These are phyloP conservation scores for Myanophis thanlyinensis DNA, from an alignment of 2,113 vertebrate species.

Conservation along the genomic window DNA sequence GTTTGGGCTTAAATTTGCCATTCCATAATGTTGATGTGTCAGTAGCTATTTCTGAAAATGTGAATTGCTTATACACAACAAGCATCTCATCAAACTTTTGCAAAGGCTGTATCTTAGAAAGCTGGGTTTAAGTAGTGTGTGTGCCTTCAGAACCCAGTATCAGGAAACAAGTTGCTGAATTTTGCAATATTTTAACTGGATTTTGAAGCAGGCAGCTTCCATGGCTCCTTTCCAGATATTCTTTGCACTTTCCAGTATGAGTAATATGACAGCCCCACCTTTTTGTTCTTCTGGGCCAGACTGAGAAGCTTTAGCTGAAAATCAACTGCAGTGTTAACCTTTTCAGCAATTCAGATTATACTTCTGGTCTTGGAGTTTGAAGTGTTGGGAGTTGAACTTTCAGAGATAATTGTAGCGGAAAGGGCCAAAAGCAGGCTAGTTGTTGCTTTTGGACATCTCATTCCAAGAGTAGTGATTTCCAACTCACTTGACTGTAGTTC, in stretches of 20 bases:
- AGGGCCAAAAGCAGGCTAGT: not conserved
- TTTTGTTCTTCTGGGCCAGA: not conserved
- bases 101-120: not conserved
- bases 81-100: not conserved
- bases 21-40: not conserved
- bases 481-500: not conserved
- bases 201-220: not conserved
- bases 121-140: not conserved
- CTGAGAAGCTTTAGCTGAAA: not conserved
- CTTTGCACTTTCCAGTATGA: not conserved
- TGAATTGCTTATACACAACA: not conserved
- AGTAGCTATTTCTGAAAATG: not conserved
- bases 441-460: not conserved
- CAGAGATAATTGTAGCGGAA: not conserved
- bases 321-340: not conserved
- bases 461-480: not conserved
- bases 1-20: not conserved
- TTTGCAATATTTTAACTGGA: slow-evolving; percentile 1
- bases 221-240: not conserved
- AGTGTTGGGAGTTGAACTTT: not conserved
- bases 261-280: not conserved
- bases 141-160: not conserved
- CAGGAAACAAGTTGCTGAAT: not conserved
- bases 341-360: not conserved
- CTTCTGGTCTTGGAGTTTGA: not conserved